Evolutionary conservation across 2,113 vertebrate species (phyloP).

Genomic region (Stigmatopora nigra): DNA sequence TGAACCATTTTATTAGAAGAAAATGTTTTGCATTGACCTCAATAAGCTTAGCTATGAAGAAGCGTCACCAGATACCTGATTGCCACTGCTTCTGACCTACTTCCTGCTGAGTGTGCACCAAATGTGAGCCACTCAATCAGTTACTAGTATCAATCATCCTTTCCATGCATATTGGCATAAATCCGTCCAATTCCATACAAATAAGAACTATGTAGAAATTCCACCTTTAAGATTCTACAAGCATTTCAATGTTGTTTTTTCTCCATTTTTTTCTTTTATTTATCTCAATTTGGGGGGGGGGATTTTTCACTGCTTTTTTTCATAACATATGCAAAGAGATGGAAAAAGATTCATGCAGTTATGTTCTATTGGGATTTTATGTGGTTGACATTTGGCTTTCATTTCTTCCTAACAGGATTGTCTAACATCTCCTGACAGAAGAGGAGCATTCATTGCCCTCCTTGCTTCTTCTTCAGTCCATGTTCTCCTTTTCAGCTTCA

Average conservation of each 20-base stretch:
- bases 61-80: conserved; percentile 46
- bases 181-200: neutral
- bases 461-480: conserved; percentile 11
- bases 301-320: neutral
- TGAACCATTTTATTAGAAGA: conserved; percentile 39
- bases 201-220: neutral
- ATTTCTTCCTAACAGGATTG: conserved; percentile 34
- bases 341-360: neutral
- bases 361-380: neutral
- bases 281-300: neutral
- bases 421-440: conserved; percentile 31
- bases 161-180: neutral
- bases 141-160: conserved; percentile 7
- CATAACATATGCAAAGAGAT: neutral
- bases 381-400: neutral
- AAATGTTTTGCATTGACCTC: conserved; percentile 47
- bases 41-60: conserved; percentile 39
- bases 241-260: no score
- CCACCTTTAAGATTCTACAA: no score
- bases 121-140: conserved; percentile 11
- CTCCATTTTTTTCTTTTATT: no score
- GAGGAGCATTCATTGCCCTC: conserved; percentile 34
- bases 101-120: conserved; percentile 22
- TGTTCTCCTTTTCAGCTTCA: conserved; percentile 7
- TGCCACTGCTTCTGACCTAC: conserved; percentile 38